Evolutionary conservation across 1,140 invertebrate species (phyloP), one percentile per base, ranked within the genome.

Genomic region (Anastatus disparis): DNA sequence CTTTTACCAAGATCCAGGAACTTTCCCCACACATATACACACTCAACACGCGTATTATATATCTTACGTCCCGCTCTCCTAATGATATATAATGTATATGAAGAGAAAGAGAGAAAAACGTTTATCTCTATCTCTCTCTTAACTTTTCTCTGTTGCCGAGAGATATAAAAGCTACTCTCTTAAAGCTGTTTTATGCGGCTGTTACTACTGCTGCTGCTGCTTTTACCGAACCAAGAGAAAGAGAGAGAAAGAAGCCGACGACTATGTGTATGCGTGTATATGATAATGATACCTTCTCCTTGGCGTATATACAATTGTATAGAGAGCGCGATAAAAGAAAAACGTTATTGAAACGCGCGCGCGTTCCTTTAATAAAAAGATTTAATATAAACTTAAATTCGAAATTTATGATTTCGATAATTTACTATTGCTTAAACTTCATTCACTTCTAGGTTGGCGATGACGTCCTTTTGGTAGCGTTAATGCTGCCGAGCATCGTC

Each of bases 321-420:
- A 22, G n/a, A 44, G 24, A n/a, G 29, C 24, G n/a, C 12, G 15
- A 42, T 6, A 10, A 35, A 10, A 35, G 31, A 35, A 35, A 35
- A 29, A 46, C 38, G 58, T 7, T 44, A 3, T 67, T 46, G 48
- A 46, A 44, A 55, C 40, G 61, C 52, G 69, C 55, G 31, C 61
- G 65, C 69, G 71, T n/a, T n/a, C n/a, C n/a, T n/a, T n/a, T n/a
- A n/a, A n/a, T n/a, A n/a, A n/a, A n/a, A n/a, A n/a, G n/a, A n/a
- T n/a, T n/a, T n/a, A n/a, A n/a, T n/a, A n/a, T n/a, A n/a, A n/a
- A n/a, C n/a, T n/a, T n/a, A n/a, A n/a, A n/a, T n/a, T n/a, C n/a
- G n/a, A n/a, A n/a, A n/a, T n/a, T n/a, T n/a, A n/a, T n/a, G n/a
- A n/a, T n/a, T n/a, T n/a, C 31, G 31, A 35, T 10, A 35, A 4